These are phyloP conservation scores for Magallana gigas DNA, from an alignment of 1,140 invertebrate species.

Conservation along the genomic window DNA sequence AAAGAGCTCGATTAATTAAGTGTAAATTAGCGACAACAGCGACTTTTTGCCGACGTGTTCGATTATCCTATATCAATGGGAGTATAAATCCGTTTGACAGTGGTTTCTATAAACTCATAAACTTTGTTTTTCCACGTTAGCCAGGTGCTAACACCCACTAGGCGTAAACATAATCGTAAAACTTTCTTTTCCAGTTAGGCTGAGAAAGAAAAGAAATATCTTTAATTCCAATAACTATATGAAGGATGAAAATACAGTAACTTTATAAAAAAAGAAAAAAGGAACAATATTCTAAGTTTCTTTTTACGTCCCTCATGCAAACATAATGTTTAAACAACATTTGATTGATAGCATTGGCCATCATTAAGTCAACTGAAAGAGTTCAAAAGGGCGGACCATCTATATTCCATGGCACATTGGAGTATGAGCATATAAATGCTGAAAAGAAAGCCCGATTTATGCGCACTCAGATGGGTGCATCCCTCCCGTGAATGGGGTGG, in stretches of 20 bases:
- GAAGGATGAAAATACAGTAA: conserved; percentile 31
- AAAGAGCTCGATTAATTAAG: too few species aligned
- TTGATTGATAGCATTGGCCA: conserved; percentile 22
- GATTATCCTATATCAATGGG: too few species aligned
- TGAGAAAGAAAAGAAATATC: background rate
- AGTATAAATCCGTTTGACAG: too few species aligned
- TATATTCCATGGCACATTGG: conserved; percentile 35
- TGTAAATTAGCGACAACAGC: too few species aligned
- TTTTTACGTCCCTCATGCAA: conserved; percentile 24
- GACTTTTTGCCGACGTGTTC: too few species aligned
- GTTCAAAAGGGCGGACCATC: conserved; percentile 31
- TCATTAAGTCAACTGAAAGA: conserved; percentile 36
- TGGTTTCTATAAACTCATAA: too few species aligned
- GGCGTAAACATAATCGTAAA: conserved; percentile 7
- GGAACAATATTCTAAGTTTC: background rate
- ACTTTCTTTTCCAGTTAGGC: background rate
- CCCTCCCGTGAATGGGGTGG: conserved; percentile 19
- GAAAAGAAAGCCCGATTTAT: conserved; percentile 37
- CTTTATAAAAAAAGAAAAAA: background rate
- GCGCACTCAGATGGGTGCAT: conserved; percentile 29
- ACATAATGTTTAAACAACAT: conserved; percentile 36
- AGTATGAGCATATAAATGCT: conserved; percentile 15
- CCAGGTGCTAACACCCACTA: background rate
- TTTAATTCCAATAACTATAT: conserved; percentile 6
- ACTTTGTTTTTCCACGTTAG: background rate